These are phyloP conservation scores for Alaudala cheleensis DNA, from an alignment of 2,113 vertebrate species.

Conservation along the genomic window DNA sequence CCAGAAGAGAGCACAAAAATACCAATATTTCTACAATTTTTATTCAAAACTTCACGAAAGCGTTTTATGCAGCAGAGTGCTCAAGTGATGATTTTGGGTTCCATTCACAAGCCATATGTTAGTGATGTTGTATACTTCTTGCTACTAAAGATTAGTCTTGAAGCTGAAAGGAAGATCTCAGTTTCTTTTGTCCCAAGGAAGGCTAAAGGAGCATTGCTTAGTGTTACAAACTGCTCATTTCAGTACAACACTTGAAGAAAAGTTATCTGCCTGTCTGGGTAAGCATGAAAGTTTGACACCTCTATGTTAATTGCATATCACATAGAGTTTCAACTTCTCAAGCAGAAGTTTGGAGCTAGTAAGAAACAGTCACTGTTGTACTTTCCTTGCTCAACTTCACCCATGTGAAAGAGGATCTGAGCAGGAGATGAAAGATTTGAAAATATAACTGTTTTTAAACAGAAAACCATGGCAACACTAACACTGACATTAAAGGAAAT, in stretches of 20 bases:
- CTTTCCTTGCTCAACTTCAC: not conserved
- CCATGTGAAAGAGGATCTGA: not conserved
- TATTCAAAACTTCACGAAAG: not conserved
- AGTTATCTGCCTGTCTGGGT: not conserved
- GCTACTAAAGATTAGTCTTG: not conserved
- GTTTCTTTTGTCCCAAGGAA: not conserved
- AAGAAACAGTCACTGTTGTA: not conserved
- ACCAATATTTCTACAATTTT: not conserved
- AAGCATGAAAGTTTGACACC: not conserved
- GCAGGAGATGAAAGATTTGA: not conserved
- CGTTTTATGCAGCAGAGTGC: not conserved
- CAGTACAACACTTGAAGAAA: not conserved
- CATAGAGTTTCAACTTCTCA: not conserved
- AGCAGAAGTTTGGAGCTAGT: not conserved
- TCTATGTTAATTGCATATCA: not conserved
- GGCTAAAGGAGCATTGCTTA: not conserved
- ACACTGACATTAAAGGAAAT: not conserved
- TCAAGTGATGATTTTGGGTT: not conserved
- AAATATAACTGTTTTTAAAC: not conserved
- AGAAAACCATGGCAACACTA: not conserved
- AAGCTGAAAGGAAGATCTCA: not conserved
- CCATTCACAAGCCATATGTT: not conserved
- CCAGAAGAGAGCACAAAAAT: not conserved
- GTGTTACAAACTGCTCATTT: not conserved
- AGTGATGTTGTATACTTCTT: not conserved